These are phyloP conservation scores for Agrotis clavis DNA, from an alignment of 2,888 invertebrate genomes.

Conservation along the genomic window DNA sequence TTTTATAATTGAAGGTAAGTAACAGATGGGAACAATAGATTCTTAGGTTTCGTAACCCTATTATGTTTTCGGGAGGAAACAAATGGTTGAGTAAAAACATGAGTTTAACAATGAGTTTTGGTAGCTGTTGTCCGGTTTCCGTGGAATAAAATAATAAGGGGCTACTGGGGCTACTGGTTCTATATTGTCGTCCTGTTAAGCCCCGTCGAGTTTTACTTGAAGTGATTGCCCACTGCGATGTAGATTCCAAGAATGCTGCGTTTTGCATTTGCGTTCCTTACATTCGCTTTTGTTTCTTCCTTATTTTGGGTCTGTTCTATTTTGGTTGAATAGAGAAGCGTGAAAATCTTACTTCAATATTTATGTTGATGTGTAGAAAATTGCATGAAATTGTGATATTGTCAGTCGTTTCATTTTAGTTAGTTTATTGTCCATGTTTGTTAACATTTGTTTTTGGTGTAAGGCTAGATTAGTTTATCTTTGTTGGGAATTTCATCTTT, in stretches of 20 bases:
- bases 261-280: slow-evolving; percentile 31
- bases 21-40: slow-evolving; percentile 84
- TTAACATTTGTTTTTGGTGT: neutral
- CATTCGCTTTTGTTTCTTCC: slow-evolving; percentile 39
- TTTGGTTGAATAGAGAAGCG: slow-evolving; percentile 41
- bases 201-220: slow-evolving; percentile 80
- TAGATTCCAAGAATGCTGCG: slow-evolving; percentile 62
- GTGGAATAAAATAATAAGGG: slow-evolving; percentile 82
- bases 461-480: neutral
- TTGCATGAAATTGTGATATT: slow-evolving; percentile 20
- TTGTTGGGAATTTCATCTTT: neutral
- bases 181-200: slow-evolving; percentile 77
- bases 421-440: neutral
- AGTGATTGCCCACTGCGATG: slow-evolving; percentile 80
- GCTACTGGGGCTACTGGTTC: slow-evolving; percentile 81
- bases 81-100: slow-evolving; percentile 82
- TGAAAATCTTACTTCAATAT: slow-evolving; percentile 47
- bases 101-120: slow-evolving; percentile 78
- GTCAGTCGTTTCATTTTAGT: neutral
- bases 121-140: slow-evolving; percentile 81
- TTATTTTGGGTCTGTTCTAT: slow-evolving; percentile 54
- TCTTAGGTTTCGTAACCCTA: slow-evolving; percentile 81
- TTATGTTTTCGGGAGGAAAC: slow-evolving; percentile 85
- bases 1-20: slow-evolving; percentile 80
- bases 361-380: slow-evolving; percentile 34